Evolutionary conservation across 2,113 vertebrate genomes (phyloP).

Genomic region (Garra rufa): DNA sequence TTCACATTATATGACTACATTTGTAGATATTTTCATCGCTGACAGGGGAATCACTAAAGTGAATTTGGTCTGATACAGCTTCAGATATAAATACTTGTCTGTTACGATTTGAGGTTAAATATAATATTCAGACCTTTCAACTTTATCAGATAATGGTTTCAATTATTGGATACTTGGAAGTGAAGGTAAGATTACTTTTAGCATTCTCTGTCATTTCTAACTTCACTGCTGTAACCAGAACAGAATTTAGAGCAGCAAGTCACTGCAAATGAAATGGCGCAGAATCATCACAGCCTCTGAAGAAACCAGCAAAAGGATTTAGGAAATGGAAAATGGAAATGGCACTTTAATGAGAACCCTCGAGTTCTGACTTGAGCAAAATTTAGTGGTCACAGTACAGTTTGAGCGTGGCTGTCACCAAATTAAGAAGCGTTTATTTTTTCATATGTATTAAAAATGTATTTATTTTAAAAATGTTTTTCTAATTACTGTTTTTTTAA

Average conservation of each 20-base stretch:
- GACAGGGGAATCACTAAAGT: slow-evolving; percentile 7
- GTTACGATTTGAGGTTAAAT: not conserved
- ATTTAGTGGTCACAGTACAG: slow-evolving; percentile 19
- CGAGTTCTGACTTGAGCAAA: slow-evolving; percentile 32
- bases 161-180: not conserved
- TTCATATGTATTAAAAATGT: not conserved
- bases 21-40: slow-evolving; percentile 7
- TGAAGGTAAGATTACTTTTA: not conserved
- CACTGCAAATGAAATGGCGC: slow-evolving; percentile 5
- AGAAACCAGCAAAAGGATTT: slow-evolving; percentile 36
- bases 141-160: not conserved
- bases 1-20: not conserved
- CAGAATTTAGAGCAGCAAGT: slow-evolving; percentile 9
- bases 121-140: not conserved
- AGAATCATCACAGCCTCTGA: slow-evolving; percentile 18
- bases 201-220: slow-evolving; percentile 1
- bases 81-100: not conserved
- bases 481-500: not conserved
- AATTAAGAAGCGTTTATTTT: not conserved
- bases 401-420: slow-evolving; percentile 1
- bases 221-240: not conserved
- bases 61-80: slow-evolving; percentile 8
- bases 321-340: slow-evolving; percentile 44
- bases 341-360: slow-evolving; percentile 30
- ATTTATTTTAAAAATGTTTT: not conserved